Conservation (phyloP, 2,113 vertebrate genomes). For the Chloroceryle aenea region DNA sequence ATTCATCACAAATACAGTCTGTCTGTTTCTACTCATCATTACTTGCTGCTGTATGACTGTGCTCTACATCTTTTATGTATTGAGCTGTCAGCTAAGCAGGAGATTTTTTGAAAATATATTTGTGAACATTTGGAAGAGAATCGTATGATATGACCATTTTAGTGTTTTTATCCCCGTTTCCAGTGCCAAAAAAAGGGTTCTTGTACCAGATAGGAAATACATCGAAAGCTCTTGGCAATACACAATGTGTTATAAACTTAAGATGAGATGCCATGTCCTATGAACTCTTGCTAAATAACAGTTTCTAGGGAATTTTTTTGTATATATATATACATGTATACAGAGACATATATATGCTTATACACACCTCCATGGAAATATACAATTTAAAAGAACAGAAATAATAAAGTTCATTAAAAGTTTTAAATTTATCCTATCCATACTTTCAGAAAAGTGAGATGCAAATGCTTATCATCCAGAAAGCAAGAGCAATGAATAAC, state of each 20-base stretch:
- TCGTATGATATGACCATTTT: background rate
- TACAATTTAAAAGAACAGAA: background rate
- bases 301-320: background rate
- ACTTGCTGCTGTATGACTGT: background rate
- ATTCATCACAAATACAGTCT: background rate
- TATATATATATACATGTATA: background rate
- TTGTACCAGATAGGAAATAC: background rate
- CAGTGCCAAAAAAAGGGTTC: background rate
- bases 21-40: background rate
- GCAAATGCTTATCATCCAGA: background rate
- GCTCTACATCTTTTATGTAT: background rate
- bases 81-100: background rate
- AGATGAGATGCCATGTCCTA: background rate
- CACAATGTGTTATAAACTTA: background rate
- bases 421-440: background rate
- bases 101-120: background rate
- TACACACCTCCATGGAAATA: background rate
- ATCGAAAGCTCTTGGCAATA: background rate
- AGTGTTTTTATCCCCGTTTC: background rate
- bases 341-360: fast-evolving
- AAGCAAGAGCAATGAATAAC: background rate
- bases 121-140: background rate
- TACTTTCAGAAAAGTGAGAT: background rate
- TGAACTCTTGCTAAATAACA: background rate
- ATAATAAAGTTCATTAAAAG: background rate